Conservation (phyloP, 2,888 invertebrate genomes). For the Bombyx huttoni region DNA sequence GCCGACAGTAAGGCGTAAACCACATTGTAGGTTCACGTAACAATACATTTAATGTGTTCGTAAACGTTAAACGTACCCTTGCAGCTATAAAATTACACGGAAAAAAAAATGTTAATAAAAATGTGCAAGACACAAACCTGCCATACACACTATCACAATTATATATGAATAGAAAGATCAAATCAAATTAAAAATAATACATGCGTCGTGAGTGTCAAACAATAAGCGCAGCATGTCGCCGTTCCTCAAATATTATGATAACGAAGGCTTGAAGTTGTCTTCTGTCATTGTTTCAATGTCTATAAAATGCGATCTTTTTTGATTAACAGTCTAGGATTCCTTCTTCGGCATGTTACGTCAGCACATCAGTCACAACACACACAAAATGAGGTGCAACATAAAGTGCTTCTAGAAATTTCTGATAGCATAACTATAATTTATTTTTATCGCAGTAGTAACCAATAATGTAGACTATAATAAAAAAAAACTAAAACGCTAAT, state of each 20-base stretch:
- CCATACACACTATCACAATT: background rate
- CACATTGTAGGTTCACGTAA: no score
- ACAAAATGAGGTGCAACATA: no score
- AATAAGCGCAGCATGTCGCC: constrained; percentile 1
- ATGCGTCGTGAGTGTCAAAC: background rate
- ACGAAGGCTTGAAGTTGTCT: constrained; percentile 12
- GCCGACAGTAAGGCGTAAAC: background rate
- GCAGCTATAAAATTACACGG: no score
- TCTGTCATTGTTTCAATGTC: constrained; percentile 24
- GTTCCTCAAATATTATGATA: constrained; percentile 27
- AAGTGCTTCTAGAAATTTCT: no score
- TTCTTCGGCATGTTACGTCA: constrained; percentile 27
- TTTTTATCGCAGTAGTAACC: no score
- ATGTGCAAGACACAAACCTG: no score
- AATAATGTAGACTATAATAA: no score
- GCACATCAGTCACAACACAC: constrained; percentile 23
- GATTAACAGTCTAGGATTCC: constrained; percentile 32
- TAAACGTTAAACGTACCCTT: no score
- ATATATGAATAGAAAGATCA: background rate
- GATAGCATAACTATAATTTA: no score
- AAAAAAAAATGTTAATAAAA: no score
- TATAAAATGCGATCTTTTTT: constrained; percentile 19
- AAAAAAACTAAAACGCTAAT: no score
- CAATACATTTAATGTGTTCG: no score
- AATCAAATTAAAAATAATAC: background rate